phyloP scores from a whole-genome alignment of 2,888 invertebrate genomes.

The Synergus japonicus region DNA sequence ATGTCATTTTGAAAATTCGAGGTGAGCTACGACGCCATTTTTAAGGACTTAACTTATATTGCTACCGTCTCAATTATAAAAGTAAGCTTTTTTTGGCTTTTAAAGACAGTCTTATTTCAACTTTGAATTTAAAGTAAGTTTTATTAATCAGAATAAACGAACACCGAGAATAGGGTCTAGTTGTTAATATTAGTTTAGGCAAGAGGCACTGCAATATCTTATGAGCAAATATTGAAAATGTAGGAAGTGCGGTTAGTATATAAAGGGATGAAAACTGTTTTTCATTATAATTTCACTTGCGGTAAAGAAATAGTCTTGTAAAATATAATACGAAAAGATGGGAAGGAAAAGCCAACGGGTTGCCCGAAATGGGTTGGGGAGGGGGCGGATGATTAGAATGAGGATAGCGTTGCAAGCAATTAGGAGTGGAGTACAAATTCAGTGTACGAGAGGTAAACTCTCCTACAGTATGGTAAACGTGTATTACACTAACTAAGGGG shows the following conservation, averaged over 20 bases:
- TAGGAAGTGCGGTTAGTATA: not conserved
- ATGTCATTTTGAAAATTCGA: not conserved
- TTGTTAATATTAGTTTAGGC: too few relatives aligned
- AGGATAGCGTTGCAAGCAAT: not conserved
- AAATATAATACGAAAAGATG: not conserved
- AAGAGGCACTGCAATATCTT: not conserved
- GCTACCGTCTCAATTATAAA: not conserved
- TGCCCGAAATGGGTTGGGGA: not conserved
- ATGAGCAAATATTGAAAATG: not conserved
- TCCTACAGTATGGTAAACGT: not conserved
- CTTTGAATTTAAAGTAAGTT: too few relatives aligned
- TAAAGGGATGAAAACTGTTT: not conserved
- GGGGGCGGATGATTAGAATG: not conserved
- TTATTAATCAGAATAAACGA: too few relatives aligned
- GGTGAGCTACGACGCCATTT: not conserved
- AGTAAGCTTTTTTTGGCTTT: too few relatives aligned
- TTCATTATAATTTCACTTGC: not conserved
- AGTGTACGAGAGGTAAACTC: slow-evolving; percentile 12
- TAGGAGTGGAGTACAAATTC: not conserved
- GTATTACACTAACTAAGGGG: not conserved
- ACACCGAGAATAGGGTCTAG: too few relatives aligned
- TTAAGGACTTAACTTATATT: not conserved
- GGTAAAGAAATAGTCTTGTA: not conserved
- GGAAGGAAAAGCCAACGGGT: not conserved
- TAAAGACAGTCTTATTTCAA: too few relatives aligned